Evolutionary conservation across 2,113 vertebrate species (phyloP), one percentile per base, ranked within the genome.

Genomic region (Rhinolophus ferrumequinum): DNA sequence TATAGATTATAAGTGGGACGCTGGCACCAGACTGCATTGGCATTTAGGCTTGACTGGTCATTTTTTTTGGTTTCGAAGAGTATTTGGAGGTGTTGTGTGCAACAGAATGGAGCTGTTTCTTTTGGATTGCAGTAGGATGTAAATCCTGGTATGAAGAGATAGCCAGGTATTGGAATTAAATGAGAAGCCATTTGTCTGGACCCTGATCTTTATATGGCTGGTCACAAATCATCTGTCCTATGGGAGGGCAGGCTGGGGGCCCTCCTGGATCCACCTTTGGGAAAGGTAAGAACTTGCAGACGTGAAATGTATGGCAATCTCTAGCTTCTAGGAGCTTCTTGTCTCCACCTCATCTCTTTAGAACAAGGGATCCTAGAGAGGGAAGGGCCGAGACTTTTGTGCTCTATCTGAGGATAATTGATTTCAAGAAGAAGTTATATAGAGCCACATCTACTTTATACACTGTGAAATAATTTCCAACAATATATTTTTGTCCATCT

Each of bases 401-500:
- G 44, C 33, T 24, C n/a, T 73, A n/a, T 30, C 7, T 6, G 60
- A 54, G 35, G 67, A 38, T 38, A 41, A 44, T 66, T 83, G 26
- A 58, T 90, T 95, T 88, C 89, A 72, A 52, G 24, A 50, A 6
- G 16, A 92, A 91, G 79, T 88, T 72, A 52, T 85, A 62, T 64
- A 93, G 33, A 88, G 14, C 28, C 67, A 54, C 50, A 66, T 95
- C 81, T 93, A 79, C 50, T 83, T 93, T 66, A 60, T 88, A 81
- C 30, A 54, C 67, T 88, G 9, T 56, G 73, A 89, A 94, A 84
- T 96, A 95, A 58, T 86, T 93, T 90, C 73, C 69, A 82, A 89
- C 56, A 92, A 62, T 83, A 67, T 92, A 60, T 96, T 95, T 94
- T 94, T 94, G 92, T 95, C 66, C 54, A 90, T 93, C 87, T 96